Evolutionary conservation across 2,888 invertebrate species (phyloP).

Genomic region (Lordiphosa fenestrarum): DNA sequence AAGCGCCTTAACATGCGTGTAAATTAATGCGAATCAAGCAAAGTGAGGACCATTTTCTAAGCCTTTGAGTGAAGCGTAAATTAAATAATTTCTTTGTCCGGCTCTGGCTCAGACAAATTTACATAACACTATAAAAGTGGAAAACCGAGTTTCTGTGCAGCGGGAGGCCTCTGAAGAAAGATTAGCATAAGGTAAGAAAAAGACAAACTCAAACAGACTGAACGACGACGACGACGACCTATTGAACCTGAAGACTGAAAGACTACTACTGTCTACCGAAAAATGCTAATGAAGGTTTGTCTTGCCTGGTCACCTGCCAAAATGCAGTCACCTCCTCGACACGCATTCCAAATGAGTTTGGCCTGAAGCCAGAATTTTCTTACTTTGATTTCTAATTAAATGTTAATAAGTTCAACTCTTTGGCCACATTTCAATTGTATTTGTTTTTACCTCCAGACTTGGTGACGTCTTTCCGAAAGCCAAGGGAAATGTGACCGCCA

Average conservation of each 20-base stretch:
- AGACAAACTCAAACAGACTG: slow-evolving; percentile 6
- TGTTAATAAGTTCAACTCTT: slow-evolving; percentile 68
- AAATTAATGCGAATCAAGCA: slow-evolving; percentile 67
- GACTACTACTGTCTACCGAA: slow-evolving; percentile 1
- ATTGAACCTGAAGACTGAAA: slow-evolving; percentile 42
- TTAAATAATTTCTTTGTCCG: slow-evolving; percentile 71
- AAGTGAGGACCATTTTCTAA: slow-evolving; percentile 22
- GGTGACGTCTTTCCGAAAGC: not conserved
- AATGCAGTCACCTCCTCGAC: slow-evolving; percentile 28
- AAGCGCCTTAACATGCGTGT: slow-evolving; percentile 61
- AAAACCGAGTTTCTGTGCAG: slow-evolving; percentile 34
- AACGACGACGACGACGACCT: slow-evolving; percentile 65
- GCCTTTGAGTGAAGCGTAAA: slow-evolving; percentile 56
- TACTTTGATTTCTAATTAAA: slow-evolving; percentile 69
- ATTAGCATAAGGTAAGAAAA: slow-evolving; percentile 37
- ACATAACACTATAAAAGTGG: slow-evolving; percentile 57
- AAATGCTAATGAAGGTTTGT: slow-evolving; percentile 36
- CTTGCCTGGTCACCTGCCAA: slow-evolving; percentile 43
- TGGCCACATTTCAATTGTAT: slow-evolving; percentile 24
- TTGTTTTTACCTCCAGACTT: slow-evolving; percentile 3
- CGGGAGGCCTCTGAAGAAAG: slow-evolving; percentile 40
- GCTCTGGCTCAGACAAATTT: slow-evolving; percentile 37
- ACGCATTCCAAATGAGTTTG: slow-evolving; percentile 52
- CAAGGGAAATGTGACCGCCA: slow-evolving; percentile 61
- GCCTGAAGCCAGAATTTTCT: slow-evolving; percentile 16